phyloP scores from a whole-genome alignment of 2,797 vertebrate species.

The Acanthis flammea region DNA sequence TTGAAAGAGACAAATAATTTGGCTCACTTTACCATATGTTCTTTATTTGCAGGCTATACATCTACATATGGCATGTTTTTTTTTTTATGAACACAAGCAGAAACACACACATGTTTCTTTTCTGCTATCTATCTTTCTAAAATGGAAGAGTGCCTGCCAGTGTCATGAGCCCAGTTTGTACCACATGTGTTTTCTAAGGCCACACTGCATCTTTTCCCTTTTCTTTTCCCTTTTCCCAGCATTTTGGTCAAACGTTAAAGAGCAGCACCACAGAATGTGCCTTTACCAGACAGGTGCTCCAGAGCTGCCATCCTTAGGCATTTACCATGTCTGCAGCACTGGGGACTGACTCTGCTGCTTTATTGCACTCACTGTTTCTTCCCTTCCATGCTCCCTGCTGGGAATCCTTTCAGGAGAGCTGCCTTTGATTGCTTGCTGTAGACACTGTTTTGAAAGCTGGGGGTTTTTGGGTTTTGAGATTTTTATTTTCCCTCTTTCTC shows the following conservation, averaged over 20 bases:
- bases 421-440: neutral
- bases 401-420: neutral
- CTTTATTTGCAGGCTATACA: neutral
- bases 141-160: neutral
- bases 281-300: neutral
- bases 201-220: rapidly evolving
- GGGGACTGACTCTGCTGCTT: neutral
- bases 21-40: neutral
- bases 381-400: neutral
- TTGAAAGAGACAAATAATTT: neutral
- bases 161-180: neutral
- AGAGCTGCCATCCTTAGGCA: neutral
- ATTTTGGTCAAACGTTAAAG: neutral
- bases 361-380: neutral
- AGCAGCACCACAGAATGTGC: neutral
- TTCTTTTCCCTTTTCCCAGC: neutral
- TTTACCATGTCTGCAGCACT: neutral
- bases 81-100: neutral
- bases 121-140: neutral
- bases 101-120: neutral
- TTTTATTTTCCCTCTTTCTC: neutral
- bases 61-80: neutral
- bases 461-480: rapidly evolving
- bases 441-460: neutral
- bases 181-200: neutral